A percentile compares a stretch with the other conserved stretches of the same genome.
Conservation (phyloP, 2,797 vertebrate genomes). For the Botia kubotai region DNA sequence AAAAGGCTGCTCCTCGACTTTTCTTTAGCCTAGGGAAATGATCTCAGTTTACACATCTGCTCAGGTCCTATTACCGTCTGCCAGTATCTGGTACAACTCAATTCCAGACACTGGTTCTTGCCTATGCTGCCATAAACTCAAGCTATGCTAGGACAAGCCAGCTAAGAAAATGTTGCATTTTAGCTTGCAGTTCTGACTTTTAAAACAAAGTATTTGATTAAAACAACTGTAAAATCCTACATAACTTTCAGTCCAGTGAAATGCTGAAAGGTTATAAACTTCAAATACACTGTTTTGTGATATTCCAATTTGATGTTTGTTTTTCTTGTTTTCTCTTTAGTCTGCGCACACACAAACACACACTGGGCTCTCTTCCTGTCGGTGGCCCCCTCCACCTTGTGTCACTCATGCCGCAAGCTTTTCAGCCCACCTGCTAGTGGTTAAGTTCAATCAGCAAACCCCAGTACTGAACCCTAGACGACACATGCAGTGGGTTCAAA, state of each 20-base stretch:
- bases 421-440: slow-evolving; percentile 79
- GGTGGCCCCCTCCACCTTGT: slow-evolving; percentile 58
- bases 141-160: slow-evolving; percentile 52
- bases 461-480: slow-evolving; percentile 24
- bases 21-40: slow-evolving; percentile 36
- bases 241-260: neutral
- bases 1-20: slow-evolving; percentile 23
- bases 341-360: slow-evolving; percentile 21
- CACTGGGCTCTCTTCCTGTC: slow-evolving; percentile 49
- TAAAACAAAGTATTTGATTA: neutral
- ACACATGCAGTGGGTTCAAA: slow-evolving; percentile 12
- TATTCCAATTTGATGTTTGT: slow-evolving; percentile 70
- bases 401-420: slow-evolving; percentile 74
- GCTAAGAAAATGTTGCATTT: neutral
- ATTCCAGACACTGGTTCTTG: slow-evolving; percentile 40
- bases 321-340: slow-evolving; percentile 3
- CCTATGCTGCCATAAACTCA: slow-evolving; percentile 47
- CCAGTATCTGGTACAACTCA: slow-evolving; percentile 42
- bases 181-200: neutral
- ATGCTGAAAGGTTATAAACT: neutral
- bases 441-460: slow-evolving; percentile 73
- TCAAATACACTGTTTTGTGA: slow-evolving; percentile 63
- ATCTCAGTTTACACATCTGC: slow-evolving; percentile 47
- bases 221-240: neutral
- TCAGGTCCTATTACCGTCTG: slow-evolving; percentile 31